A percentile compares a stretch with the other conserved stretches of the same genome.
Evolutionary conservation across 1,140 invertebrate species (phyloP).

Genomic region (Agrypnia vestita): DNA sequence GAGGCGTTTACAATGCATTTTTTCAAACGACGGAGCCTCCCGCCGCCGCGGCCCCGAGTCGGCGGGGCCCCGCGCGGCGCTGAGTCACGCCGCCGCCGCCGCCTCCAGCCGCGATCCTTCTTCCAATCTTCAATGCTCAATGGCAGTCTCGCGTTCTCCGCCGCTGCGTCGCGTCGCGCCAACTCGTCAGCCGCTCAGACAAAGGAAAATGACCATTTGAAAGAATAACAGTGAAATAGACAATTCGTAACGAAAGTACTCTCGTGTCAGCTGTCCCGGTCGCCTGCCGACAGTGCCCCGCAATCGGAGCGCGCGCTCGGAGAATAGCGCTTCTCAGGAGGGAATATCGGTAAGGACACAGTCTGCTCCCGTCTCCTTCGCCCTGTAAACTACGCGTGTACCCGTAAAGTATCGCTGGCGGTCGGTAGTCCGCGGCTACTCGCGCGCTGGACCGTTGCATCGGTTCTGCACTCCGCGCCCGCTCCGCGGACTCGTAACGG

Average conservation of each 20-base stretch:
- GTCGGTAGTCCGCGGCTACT: no score
- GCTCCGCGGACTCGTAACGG: not conserved
- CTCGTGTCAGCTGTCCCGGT: constrained; percentile 8
- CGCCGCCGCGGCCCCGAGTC: not conserved
- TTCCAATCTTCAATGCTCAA: constrained; percentile 51
- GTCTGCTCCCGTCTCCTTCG: constrained; percentile 10
- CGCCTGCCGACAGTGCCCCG: not conserved
- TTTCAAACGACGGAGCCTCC: no score
- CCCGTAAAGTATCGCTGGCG: not conserved
- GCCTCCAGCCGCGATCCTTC: constrained; percentile 6
- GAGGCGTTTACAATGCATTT: not conserved
- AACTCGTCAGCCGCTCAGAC: not conserved
- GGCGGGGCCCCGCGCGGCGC: not conserved
- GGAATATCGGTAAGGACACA: constrained; percentile 25
- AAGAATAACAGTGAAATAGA: constrained; percentile 19
- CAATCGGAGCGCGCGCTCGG: constrained; percentile 2
- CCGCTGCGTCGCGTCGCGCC: constrained; percentile 33
- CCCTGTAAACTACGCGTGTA: not conserved
- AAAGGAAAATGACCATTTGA: constrained; percentile 27
- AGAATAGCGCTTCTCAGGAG: not conserved
- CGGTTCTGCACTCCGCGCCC: not conserved
- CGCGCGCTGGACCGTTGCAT: no score
- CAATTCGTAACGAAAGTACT: constrained; percentile 38
- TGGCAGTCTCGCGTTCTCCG: constrained; percentile 49
- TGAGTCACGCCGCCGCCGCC: not conserved